Conservation (phyloP, 2,888 invertebrate genomes). For the Gortyna flavago region DNA sequence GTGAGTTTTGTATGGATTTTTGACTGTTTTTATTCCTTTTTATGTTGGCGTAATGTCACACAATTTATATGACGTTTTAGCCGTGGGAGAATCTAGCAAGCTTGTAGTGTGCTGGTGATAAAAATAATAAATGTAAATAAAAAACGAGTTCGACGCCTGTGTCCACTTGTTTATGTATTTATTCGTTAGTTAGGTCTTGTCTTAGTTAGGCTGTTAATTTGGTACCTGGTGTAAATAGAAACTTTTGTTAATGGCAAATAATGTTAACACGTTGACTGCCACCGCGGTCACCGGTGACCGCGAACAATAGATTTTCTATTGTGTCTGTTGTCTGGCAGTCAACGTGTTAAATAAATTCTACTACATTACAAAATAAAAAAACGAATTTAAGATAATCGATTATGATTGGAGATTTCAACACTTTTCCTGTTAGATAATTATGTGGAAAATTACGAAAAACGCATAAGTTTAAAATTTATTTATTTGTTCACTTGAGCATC, state of each 20-base stretch:
- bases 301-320: too few species aligned
- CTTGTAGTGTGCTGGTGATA: background rate
- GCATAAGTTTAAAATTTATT: background rate
- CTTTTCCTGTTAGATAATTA: background rate
- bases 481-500: background rate
- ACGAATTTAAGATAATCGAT: too few species aligned
- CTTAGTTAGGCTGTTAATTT: background rate
- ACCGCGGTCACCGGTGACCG: too few species aligned
- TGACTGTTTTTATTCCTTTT: conserved; percentile 62
- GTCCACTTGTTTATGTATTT: background rate
- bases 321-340: too few species aligned
- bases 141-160: background rate
- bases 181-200: background rate
- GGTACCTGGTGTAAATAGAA: too few species aligned
- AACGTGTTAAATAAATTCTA: background rate
- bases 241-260: too few species aligned
- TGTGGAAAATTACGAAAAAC: background rate
- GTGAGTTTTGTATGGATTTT: conserved; percentile 57
- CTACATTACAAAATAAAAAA: too few species aligned
- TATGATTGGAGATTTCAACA: background rate
- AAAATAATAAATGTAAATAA: conserved; percentile 6
- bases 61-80: conserved; percentile 40
- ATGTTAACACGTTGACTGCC: too few species aligned
- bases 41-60: conserved; percentile 40
- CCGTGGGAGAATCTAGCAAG: conserved; percentile 49